Conservation (phyloP, 2,888 invertebrate species). For the Sepioteuthis lessoniana region DNA sequence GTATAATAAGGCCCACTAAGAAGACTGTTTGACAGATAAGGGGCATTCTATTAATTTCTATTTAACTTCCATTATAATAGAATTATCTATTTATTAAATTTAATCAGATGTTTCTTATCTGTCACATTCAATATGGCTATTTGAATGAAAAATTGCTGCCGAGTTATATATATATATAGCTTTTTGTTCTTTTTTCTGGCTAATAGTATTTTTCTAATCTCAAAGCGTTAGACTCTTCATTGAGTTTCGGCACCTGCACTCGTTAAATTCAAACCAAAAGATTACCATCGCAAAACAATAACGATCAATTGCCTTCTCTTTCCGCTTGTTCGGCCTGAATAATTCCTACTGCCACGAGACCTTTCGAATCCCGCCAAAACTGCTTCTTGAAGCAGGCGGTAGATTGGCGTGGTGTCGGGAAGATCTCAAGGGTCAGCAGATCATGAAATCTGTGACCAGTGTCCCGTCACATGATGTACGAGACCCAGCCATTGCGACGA, state of each 20-base stretch:
- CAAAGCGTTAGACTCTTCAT: neutral
- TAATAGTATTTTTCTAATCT: neutral
- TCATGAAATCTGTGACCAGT: neutral
- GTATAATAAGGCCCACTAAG: no score
- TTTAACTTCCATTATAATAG: no score
- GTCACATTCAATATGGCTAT: no score
- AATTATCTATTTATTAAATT: no score
- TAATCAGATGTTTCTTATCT: no score
- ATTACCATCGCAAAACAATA: neutral
- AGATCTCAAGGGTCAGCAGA: conserved; percentile 6
- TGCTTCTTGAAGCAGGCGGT: neutral
- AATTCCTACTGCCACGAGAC: conserved; percentile 17
- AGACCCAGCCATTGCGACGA: neutral
- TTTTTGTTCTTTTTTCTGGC: no score
- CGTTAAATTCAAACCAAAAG: neutral
- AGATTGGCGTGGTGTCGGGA: neutral
- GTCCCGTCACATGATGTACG: conserved; percentile 33
- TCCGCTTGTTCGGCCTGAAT: neutral
- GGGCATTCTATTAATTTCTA: no score
- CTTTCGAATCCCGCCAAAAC: neutral
- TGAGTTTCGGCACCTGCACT: neutral
- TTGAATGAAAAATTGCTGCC: no score
- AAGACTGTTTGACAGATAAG: no score
- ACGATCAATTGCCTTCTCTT: neutral
- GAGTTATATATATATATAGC: no score